These are phyloP conservation scores for Drosophila triauraria DNA, from an alignment of 1,140 invertebrate genomes.

Conservation along the genomic window DNA sequence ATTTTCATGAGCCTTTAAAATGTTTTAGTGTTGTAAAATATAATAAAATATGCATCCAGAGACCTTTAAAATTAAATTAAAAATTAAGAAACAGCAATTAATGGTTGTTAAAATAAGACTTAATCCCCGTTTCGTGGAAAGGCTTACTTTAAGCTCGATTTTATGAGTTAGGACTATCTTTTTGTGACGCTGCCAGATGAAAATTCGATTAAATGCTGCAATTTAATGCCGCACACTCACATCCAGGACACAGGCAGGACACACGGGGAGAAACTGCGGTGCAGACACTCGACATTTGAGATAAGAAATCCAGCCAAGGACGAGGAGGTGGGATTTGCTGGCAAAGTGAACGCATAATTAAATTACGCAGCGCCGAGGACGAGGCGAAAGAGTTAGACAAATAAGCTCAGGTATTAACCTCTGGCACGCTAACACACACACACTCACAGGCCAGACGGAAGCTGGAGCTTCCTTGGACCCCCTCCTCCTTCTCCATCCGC, in stretches of 20 bases:
- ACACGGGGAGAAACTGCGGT: constrained; percentile 32
- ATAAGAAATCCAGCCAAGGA: constrained; percentile 58
- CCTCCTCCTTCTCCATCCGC: not conserved
- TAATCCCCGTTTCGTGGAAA: not conserved
- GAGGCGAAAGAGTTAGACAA: constrained; percentile 84
- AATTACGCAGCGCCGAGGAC: constrained; percentile 77
- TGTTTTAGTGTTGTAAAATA: too few relatives aligned
- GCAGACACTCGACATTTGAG: constrained; percentile 69
- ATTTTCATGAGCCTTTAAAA: not conserved
- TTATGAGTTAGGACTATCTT: constrained; percentile 50
- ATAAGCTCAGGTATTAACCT: constrained; percentile 85
- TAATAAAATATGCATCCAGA: too few relatives aligned
- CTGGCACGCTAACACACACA: constrained; percentile 71
- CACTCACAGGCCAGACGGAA: constrained; percentile 38
- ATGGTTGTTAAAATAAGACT: not conserved
- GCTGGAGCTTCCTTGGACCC: constrained; percentile 31
- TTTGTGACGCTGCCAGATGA: constrained; percentile 38
- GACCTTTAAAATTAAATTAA: too few relatives aligned
- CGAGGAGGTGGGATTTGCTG: constrained; percentile 45
- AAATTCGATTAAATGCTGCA: constrained; percentile 82
- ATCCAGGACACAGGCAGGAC: constrained; percentile 5
- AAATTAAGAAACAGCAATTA: not conserved
- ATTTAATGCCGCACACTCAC: constrained; percentile 66
- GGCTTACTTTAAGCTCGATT: constrained; percentile 49
- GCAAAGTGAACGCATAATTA: constrained; percentile 84